A percentile compares a stretch with the other conserved stretches of the same genome.
Conservation (phyloP, 2,888 invertebrate species). For the Acanthosepion lycidas region DNA sequence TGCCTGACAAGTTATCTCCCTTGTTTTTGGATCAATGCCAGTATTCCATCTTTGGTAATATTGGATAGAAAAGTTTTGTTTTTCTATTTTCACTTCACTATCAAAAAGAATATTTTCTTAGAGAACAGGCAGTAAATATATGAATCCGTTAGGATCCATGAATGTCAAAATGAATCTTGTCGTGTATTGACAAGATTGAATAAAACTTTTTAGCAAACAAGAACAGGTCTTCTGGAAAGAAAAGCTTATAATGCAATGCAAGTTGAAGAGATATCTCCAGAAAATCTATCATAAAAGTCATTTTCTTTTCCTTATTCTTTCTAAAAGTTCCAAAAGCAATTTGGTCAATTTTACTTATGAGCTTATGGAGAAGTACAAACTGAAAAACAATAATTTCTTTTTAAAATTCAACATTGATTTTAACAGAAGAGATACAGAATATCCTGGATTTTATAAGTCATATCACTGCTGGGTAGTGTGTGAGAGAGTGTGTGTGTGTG, state of each 20-base stretch:
- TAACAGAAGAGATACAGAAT: too few relatives aligned
- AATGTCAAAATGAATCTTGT: conserved; percentile 18
- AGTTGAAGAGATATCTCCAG: background rate
- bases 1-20: background rate
- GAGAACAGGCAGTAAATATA: background rate
- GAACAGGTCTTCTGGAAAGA: background rate
- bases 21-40: background rate
- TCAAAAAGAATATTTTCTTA: background rate
- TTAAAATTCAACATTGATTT: too few relatives aligned
- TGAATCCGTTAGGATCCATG: conserved; percentile 18
- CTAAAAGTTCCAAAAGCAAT: too few relatives aligned
- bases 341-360: too few relatives aligned
- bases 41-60: background rate
- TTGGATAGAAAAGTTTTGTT: background rate
- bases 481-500: too few relatives aligned
- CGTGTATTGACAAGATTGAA: background rate
- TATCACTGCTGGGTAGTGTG: too few relatives aligned
- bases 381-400: too few relatives aligned
- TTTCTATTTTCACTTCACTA: background rate
- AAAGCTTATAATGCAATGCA: background rate
- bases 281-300: too few relatives aligned
- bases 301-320: too few relatives aligned
- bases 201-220: background rate
- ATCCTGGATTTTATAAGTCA: too few relatives aligned
- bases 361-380: too few relatives aligned